These are phyloP conservation scores for Prunella himalayana DNA, from an alignment of 2,113 vertebrate genomes.

Conservation along the genomic window DNA sequence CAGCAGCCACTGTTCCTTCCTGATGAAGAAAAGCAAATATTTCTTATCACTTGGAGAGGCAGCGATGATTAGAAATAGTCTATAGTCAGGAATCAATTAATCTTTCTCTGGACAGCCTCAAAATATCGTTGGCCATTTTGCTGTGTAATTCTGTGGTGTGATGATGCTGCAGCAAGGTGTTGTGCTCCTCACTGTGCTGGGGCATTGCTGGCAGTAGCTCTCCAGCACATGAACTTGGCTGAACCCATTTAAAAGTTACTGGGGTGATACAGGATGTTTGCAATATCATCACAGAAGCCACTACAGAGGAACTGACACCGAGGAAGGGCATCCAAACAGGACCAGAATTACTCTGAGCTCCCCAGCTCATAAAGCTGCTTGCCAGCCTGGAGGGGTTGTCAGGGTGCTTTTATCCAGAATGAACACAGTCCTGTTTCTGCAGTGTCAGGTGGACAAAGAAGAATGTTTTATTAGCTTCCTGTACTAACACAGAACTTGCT, in stretches of 20 bases:
- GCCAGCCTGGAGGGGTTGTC: neutral
- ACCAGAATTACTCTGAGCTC: neutral
- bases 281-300: neutral
- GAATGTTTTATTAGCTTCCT: neutral
- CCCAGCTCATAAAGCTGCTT: neutral
- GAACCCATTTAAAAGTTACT: neutral
- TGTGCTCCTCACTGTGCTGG: neutral
- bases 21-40: conserved; percentile 19
- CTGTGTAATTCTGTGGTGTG: neutral
- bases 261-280: neutral
- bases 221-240: neutral
- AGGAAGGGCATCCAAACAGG: neutral
- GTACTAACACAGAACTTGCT: neutral
- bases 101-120: neutral
- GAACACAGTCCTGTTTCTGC: neutral
- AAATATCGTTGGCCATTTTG: neutral
- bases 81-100: neutral
- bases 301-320: neutral
- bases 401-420: neutral
- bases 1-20: neutral
- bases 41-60: neutral
- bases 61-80: neutral
- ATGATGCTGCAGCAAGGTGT: neutral
- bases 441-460: neutral
- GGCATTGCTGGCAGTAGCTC: neutral